A percentile compares a stretch with the other conserved stretches of the same genome.
Evolutionary conservation across 2,888 invertebrate species (phyloP).

Genomic region (Parasteatoda lunata): DNA sequence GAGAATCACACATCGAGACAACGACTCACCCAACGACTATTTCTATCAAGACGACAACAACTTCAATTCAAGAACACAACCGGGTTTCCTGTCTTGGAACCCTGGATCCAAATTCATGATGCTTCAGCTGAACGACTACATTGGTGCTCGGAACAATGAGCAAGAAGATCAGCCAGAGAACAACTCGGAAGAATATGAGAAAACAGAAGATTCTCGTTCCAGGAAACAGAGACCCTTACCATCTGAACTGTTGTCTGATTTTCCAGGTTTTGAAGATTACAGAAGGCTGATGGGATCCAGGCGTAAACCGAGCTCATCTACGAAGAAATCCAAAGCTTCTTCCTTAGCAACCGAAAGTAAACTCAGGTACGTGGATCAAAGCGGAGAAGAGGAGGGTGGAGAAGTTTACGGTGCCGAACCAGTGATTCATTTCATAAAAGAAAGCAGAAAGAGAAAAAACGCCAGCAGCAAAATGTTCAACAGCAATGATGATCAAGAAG

Average conservation of each 20-base stretch:
- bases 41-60: constrained; percentile 18
- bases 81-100: constrained; percentile 35
- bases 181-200: constrained; percentile 31
- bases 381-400: constrained; percentile 15
- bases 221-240: background rate
- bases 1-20: constrained; percentile 11
- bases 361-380: background rate
- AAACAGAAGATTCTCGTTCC: constrained; percentile 14
- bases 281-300: constrained; percentile 1
- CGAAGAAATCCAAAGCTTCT: background rate
- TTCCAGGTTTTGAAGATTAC: constrained; percentile 43
- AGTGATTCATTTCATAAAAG: constrained; percentile 44
- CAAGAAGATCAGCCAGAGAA: background rate
- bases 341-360: constrained; percentile 1
- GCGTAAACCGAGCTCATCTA: constrained; percentile 7
- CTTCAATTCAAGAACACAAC: constrained; percentile 10
- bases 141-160: constrained; percentile 8
- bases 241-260: background rate
- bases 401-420: constrained; percentile 53
- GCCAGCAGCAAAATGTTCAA: background rate
- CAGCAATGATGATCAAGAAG: constrained; percentile 10
- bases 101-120: constrained; percentile 39
- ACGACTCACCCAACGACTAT: background rate
- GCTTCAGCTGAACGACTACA: constrained; percentile 52
- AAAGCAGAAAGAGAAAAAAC: constrained; percentile 16